Evolutionary conservation across 2,888 invertebrate genomes (phyloP), one percentile per base, ranked within the genome.

Genomic region (Actias luna): DNA sequence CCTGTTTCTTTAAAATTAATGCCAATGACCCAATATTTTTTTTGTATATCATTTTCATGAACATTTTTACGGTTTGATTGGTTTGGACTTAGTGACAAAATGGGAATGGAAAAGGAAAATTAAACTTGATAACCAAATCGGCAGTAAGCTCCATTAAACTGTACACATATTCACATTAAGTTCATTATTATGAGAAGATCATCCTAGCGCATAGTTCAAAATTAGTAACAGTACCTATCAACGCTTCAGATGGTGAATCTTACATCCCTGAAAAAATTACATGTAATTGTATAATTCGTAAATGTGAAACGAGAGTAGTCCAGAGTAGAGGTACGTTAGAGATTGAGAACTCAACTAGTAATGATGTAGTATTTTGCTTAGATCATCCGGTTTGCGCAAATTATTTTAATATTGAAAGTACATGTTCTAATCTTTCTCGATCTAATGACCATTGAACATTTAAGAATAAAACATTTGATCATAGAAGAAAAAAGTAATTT

Each of bases 391-490:
- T 68, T 0, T 7, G 22, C 1, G 70, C 70, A 0, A 68, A 73
- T 22, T 5, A 73, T 18, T 72, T 63, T 61, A 73, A 74, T 42
- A 31, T 39, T 22, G 60, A 74, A 60, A 69, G 60, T 60, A 59
- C 10, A 69, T 73, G 58, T 33, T 67, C 62, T 31, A n/a, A 68
- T 35, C 55, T 42, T 16, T 14, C 36, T 8, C 73, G 74, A 25
- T 65, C 52, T 0, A 29, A 67, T 8, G 65, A 71, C 14, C 8
- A 4, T 71, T 14, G 68, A 73, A 16, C 71, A 72, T 0, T 59
- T 79, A 7, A 71, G 77, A 7, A 77, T 74, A 0, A 69, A 74
- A 7, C 77, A 78, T 64, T 46, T 78, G 16, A 76, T 77, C 29
- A 39, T 59, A 0, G 77, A 79, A 36, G 76, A 76, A 68, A 65